Evolutionary conservation across 2,797 vertebrate genomes (phyloP).

Genomic region (Tarsius wallacei): DNA sequence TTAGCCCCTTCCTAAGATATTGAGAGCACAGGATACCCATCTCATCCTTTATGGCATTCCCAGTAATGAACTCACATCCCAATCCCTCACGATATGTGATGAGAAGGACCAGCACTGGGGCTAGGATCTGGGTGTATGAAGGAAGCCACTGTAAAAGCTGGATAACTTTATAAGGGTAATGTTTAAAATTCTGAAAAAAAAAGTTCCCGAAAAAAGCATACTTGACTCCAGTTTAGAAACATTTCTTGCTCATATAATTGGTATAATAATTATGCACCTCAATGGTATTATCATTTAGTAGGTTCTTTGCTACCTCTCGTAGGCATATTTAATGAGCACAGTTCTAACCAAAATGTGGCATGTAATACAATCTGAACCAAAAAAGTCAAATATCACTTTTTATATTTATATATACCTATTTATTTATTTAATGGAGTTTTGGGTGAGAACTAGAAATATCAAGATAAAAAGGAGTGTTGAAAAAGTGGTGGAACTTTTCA

Average conservation of each 20-base stretch:
- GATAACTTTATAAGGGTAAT: not conserved
- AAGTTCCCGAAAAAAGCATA: not conserved
- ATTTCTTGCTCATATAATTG: not conserved
- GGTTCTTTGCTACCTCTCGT: not conserved
- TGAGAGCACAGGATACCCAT: not conserved
- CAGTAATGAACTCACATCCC: not conserved
- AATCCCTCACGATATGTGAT: not conserved
- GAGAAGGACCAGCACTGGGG: not conserved
- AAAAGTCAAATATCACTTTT: not conserved
- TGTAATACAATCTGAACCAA: slow-evolving; percentile 30
- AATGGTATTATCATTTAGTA: not conserved
- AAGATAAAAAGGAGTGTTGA: slow-evolving; percentile 2
- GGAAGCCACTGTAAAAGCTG: not conserved
- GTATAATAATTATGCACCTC: not conserved
- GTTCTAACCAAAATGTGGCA: not conserved
- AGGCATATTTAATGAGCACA: not conserved
- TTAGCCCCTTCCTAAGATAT: not conserved
- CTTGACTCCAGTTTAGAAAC: not conserved
- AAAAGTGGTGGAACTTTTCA: not conserved
- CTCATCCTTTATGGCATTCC: not conserved
- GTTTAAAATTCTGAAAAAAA: not conserved
- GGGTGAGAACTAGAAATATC: not conserved
- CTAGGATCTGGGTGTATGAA: not conserved
- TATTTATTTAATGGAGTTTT: not conserved
- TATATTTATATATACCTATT: not conserved